These are phyloP conservation scores for Cairina moschata DNA, from an alignment of 2,113 vertebrate species.

Conservation along the genomic window DNA sequence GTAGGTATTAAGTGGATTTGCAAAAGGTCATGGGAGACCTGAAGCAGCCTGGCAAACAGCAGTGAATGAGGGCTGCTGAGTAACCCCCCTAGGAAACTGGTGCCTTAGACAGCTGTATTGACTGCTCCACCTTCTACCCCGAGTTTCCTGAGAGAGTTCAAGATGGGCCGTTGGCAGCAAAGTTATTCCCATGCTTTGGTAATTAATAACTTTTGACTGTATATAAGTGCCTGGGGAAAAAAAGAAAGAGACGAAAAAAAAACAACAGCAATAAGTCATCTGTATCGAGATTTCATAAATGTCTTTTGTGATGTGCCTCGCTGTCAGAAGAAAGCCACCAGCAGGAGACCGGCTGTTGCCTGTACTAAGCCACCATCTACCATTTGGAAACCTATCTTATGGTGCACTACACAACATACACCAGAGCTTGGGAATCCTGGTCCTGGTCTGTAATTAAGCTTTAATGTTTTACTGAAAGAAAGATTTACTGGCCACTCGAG, in stretches of 20 bases:
- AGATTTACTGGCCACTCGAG: neutral
- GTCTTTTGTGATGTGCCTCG: neutral
- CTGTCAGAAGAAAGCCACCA: neutral
- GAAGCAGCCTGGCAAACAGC: neutral
- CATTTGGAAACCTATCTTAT: neutral
- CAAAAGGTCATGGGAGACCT: conserved; percentile 23
- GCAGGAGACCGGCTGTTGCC: neutral
- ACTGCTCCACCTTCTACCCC: neutral
- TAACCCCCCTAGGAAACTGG: neutral
- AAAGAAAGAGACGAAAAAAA: neutral
- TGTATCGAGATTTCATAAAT: neutral
- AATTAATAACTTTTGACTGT: neutral
- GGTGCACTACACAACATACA: rapidly evolving
- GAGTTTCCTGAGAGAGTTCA: neutral
- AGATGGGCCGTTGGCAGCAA: neutral
- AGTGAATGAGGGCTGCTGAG: neutral
- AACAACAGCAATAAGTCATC: neutral
- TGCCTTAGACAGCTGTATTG: neutral
- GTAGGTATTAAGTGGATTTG: conserved; percentile 35
- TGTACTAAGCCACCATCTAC: neutral
- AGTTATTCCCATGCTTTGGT: neutral
- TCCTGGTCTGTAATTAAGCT: neutral
- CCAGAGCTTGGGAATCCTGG: neutral
- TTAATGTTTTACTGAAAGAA: neutral
- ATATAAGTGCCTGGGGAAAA: neutral